Evolutionary conservation across 2,888 invertebrate species (phyloP).

Genomic region (Drosophila pseudotakahashii): DNA sequence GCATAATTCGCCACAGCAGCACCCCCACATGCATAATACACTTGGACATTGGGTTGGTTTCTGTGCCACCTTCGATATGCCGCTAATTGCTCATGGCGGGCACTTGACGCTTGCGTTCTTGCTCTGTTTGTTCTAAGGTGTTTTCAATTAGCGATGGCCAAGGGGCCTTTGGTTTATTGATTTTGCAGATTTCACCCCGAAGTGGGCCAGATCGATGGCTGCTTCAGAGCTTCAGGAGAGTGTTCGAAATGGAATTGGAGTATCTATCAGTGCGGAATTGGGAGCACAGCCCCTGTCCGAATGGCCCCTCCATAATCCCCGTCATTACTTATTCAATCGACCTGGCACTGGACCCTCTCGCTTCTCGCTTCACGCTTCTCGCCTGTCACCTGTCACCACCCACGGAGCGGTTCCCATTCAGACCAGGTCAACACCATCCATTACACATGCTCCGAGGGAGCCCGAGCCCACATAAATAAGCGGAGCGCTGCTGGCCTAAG

Average conservation of each 20-base stretch:
- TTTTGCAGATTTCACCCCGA: conserved; percentile 38
- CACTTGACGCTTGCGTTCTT: conserved; percentile 51
- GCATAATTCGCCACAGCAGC: conserved; percentile 59
- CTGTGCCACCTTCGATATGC: conserved; percentile 66
- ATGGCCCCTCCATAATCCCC: conserved; percentile 62
- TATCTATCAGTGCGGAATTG: conserved; percentile 15
- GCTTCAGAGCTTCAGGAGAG: not conserved
- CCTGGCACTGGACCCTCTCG: conserved; percentile 41
- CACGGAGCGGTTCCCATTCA: conserved; percentile 30
- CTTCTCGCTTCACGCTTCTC: conserved; percentile 32
- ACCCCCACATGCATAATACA: conserved; percentile 14
- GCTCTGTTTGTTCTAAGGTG: conserved; percentile 76
- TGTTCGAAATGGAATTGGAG: conserved; percentile 13
- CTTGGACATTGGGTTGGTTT: conserved; percentile 27
- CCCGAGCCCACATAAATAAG: conserved; percentile 61
- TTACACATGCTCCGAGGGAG: conserved; percentile 47
- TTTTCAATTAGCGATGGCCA: conserved; percentile 69
- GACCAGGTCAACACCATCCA: conserved; percentile 77
- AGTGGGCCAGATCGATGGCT: conserved; percentile 50
- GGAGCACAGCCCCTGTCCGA: conserved; percentile 24
- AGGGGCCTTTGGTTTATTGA: conserved; percentile 52
- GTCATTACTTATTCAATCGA: conserved; percentile 72
- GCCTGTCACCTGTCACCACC: conserved; percentile 61
- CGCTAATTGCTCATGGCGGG: conserved; percentile 73
- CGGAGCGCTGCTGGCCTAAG: conserved; percentile 60